Percentiles rank a stretch among this genome's conserved stretches.
Conservation (phyloP, 2,113 vertebrate genomes). For the Calyptommatus sinebrachiatus region DNA sequence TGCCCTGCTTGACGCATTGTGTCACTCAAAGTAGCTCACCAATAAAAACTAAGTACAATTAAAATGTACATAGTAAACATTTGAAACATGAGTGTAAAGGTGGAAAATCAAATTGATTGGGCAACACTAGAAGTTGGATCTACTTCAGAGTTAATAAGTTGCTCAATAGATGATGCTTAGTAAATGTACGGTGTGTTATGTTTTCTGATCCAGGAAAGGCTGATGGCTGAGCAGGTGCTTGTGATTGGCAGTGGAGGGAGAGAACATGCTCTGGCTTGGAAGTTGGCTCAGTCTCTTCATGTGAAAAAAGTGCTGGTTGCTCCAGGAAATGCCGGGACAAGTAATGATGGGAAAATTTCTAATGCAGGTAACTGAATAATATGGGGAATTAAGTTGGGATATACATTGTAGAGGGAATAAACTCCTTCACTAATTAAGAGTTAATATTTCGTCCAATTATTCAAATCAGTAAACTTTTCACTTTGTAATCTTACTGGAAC, state of each 20-base stretch:
- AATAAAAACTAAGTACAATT: too few species aligned
- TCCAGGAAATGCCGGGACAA: constrained; percentile 86
- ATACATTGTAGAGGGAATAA: background rate
- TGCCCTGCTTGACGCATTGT: too few species aligned
- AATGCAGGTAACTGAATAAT: constrained; percentile 77
- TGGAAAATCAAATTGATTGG: too few species aligned
- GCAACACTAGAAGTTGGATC: too few species aligned
- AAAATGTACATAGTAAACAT: too few species aligned
- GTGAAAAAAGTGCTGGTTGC: constrained; percentile 83
- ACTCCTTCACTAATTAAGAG: background rate
- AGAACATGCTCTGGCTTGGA: constrained; percentile 90
- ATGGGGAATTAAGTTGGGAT: background rate
- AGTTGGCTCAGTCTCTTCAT: constrained; percentile 82
- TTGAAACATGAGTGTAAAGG: too few species aligned
- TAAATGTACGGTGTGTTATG: background rate
- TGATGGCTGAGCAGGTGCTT: constrained; percentile 86
- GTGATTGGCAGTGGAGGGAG: constrained; percentile 87
- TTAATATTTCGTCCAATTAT: background rate
- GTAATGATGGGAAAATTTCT: constrained; percentile 76
- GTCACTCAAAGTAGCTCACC: too few species aligned
- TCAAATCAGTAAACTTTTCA: background rate
- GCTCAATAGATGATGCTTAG: background rate
- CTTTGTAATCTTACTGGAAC: background rate
- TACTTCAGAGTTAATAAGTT: too few species aligned
- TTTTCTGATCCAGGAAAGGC: constrained; percentile 49